A percentile compares a stretch with the other conserved stretches of the same genome.
These are phyloP conservation scores for Podarcis muralis DNA, from an alignment of 2,113 vertebrate species.

Conservation along the genomic window DNA sequence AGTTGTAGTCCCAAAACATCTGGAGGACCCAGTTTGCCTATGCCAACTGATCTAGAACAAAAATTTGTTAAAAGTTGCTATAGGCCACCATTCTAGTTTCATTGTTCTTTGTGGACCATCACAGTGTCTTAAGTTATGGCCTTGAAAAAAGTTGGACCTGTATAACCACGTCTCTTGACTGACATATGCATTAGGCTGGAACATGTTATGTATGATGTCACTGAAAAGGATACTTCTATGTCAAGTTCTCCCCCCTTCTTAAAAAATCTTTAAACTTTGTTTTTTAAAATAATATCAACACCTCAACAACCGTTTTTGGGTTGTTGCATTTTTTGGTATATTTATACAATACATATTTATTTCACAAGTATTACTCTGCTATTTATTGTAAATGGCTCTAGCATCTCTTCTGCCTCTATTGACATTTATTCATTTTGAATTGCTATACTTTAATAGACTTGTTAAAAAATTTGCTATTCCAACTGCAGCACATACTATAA, in stretches of 20 bases:
- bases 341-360: background rate
- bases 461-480: slow-evolving; percentile 13
- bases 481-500: slow-evolving; percentile 21
- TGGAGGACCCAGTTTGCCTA: too few relatives aligned
- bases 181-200: background rate
- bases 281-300: background rate
- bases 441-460: slow-evolving; percentile 21
- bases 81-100: background rate
- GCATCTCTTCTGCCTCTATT: background rate
- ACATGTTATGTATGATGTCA: background rate
- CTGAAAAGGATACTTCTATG: background rate
- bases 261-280: slow-evolving; percentile 28
- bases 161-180: background rate
- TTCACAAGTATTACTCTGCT: background rate
- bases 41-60: background rate
- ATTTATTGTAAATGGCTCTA: background rate
- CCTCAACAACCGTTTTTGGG: background rate
- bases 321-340: background rate
- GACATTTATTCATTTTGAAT: slow-evolving; percentile 38
- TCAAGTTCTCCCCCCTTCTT: slow-evolving; percentile 11
- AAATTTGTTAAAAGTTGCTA: background rate
- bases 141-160: background rate
- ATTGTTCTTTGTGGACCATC: background rate
- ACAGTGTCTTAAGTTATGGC: background rate
- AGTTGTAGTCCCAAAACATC: too few relatives aligned